A percentile compares a stretch with the other conserved stretches of the same genome.
phyloP scores from a whole-genome alignment of 2,888 invertebrate species.

The Agelastica alni region DNA sequence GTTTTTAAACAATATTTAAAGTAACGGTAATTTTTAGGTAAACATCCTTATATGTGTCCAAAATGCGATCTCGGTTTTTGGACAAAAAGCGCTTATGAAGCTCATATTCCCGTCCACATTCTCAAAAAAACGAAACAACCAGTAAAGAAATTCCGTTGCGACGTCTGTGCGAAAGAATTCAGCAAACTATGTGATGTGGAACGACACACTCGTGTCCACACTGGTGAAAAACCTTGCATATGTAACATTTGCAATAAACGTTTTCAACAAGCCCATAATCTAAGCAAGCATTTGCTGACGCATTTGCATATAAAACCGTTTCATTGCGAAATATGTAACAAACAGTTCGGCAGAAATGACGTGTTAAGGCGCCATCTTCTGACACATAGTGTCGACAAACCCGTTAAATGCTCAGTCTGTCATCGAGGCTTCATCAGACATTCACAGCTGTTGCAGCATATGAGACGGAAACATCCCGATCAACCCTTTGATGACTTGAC shows the following conservation, averaged over 20 bases:
- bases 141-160: constrained; percentile 48
- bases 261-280: constrained; percentile 52
- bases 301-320: constrained; percentile 52
- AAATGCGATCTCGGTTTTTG: constrained; percentile 50
- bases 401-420: constrained; percentile 49
- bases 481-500: constrained; percentile 6
- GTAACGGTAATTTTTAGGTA: constrained; percentile 42
- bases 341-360: constrained; percentile 52
- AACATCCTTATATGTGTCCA: constrained; percentile 50
- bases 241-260: constrained; percentile 50
- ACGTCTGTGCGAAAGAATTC: constrained; percentile 50
- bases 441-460: constrained; percentile 44
- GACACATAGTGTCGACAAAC: constrained; percentile 53
- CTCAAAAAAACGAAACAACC: constrained; percentile 42
- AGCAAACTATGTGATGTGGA: constrained; percentile 52
- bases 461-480: constrained; percentile 39
- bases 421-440: constrained; percentile 49
- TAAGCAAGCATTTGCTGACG: constrained; percentile 53
- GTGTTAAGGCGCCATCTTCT: constrained; percentile 52
- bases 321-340: constrained; percentile 52
- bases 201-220: constrained; percentile 53
- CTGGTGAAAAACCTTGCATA: constrained; percentile 53
- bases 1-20: neutral
- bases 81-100: constrained; percentile 43
- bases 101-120: constrained; percentile 47